Evolutionary conservation across 2,888 invertebrate genomes (phyloP), one percentile per base, ranked within the genome.

Genomic region (Euplagia quadripunctaria): DNA sequence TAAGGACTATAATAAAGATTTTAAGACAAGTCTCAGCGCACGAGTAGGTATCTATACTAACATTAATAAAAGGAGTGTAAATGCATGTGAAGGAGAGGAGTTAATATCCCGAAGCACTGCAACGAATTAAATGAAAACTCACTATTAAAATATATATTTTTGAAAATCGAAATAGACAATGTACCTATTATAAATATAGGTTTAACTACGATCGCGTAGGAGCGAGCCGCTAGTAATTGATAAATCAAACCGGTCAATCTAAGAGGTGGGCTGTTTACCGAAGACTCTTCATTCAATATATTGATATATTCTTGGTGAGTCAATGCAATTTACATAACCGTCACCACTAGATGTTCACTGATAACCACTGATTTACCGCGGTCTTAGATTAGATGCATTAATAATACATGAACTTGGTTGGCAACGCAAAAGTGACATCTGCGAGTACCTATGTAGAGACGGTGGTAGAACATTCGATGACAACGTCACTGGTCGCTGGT

Each of bases 301-400:
- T 76, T 65, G 72, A 77, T 74, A 79, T 78, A 73, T 80, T 82
- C 76, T 82, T 81, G 75, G 74, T 68, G 64, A 76, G 75, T 77
- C 71, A 79, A 72, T 75, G 72, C 72, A 69, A 87, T 89, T 89
- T 85, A 81, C 88, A 89, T 89, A 86, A 79, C 83, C 86, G 88
- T 85, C 87, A 85, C 76, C 80, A 78, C 66, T 68, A 83, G 85
- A 87, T 85, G 82, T 74, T 79, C 77, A 74, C 79, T 76, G 88
- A 89, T 89, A 88, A 84, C 77, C 71, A 72, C 68, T 71, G 83
- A 89, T 88, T 87, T 88, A 89, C 86, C 67, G 85, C 73, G 74
- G 51, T 81, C 79, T 77, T 74, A 71, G 78, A 85, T 87, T 79
- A 83, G 75, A 82, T 73, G 68, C 78, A 88, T 86, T 79, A 85